phyloP scores from a whole-genome alignment of 2,888 invertebrate species.

The Diadegma fenestrale region DNA sequence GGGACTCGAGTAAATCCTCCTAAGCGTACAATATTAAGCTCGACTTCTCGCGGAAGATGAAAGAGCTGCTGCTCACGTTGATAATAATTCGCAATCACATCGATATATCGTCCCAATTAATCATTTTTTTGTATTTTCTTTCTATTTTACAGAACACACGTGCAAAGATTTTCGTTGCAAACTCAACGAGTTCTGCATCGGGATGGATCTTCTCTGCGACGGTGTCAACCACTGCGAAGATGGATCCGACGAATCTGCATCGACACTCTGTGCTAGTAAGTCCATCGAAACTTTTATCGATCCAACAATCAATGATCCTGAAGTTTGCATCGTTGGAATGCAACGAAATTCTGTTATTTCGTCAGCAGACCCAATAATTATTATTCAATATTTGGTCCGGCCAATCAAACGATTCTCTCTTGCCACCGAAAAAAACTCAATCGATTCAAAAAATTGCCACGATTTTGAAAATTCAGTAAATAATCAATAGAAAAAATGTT shows the following conservation, averaged over 20 bases:
- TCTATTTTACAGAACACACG: conserved; percentile 90
- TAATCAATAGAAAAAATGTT: too few relatives aligned
- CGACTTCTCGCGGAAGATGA: conserved; percentile 19
- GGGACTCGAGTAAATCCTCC: conserved; percentile 34
- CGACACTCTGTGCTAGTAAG: conserved; percentile 94
- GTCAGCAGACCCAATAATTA: too few relatives aligned
- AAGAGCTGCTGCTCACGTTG: background rate
- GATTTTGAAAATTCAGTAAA: too few relatives aligned
- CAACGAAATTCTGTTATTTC: too few relatives aligned
- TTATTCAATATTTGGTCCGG: too few relatives aligned
- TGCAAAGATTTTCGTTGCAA: conserved; percentile 96
- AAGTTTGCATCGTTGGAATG: too few relatives aligned
- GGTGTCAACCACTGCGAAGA: conserved; percentile 97
- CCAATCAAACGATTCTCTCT: too few relatives aligned
- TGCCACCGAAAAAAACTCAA: too few relatives aligned
- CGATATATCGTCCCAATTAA: background rate
- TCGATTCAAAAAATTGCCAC: too few relatives aligned
- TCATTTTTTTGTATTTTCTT: background rate
- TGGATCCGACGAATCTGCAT: conserved; percentile 95
- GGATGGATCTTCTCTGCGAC: conserved; percentile 96
- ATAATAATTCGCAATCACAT: conserved; percentile 1
- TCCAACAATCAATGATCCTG: too few relatives aligned
- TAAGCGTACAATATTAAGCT: conserved; percentile 46
- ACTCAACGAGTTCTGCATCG: conserved; percentile 95
- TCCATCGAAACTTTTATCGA: conserved; percentile 70